Conservation (phyloP, 2,888 invertebrate species). For the Diaprepes abbreviatus region DNA sequence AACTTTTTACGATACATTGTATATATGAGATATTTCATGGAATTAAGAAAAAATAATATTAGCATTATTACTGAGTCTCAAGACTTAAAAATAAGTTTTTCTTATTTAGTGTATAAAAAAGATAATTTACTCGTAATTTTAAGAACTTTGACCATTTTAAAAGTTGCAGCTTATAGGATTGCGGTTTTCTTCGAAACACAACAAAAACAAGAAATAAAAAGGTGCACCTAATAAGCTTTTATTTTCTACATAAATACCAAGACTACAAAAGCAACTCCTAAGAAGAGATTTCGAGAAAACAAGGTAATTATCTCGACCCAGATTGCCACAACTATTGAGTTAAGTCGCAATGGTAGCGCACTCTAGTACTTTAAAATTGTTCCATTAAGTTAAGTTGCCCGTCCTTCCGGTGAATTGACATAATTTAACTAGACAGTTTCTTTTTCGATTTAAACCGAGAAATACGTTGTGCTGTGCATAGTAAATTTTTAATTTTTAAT, state of each 20-base stretch:
- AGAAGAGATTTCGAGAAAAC: conserved; percentile 35
- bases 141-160: background rate
- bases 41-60: too few species aligned
- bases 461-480: background rate
- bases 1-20: too few species aligned
- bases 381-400: conserved; percentile 31
- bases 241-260: conserved; percentile 18
- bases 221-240: conserved; percentile 18
- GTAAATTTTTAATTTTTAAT: conserved; percentile 2
- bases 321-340: conserved; percentile 37
- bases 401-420: conserved; percentile 16
- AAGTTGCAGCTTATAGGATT: background rate
- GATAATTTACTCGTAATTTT: too few species aligned
- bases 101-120: too few species aligned
- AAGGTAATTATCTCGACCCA: conserved; percentile 36
- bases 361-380: conserved; percentile 29
- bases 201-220: background rate
- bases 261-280: conserved; percentile 10
- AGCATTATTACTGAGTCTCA: too few species aligned
- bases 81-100: too few species aligned
- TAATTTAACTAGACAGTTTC: conserved; percentile 24
- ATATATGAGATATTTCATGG: too few species aligned
- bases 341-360: conserved; percentile 16
- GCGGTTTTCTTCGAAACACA: background rate
- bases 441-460: background rate